Conservation (phyloP, 2,888 invertebrate species). For the Tinea semifulvella region DNA sequence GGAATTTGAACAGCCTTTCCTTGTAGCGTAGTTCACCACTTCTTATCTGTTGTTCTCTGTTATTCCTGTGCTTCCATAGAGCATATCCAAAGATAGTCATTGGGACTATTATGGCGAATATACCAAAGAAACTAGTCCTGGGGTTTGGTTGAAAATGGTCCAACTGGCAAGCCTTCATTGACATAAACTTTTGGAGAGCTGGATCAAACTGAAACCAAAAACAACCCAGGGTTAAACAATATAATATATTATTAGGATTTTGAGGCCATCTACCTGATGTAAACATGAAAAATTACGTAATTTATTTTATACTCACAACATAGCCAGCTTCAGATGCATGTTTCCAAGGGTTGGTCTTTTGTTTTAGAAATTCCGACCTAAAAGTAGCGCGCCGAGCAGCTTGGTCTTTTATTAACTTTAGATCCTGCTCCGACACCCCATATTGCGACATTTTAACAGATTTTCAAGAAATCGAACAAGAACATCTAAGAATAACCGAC, state of each 20-base stretch:
- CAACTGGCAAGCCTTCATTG: conserved; percentile 72
- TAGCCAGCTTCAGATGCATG: conserved; percentile 74
- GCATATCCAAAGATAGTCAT: conserved; percentile 61
- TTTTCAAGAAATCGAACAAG: not conserved
- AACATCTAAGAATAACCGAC: not conserved
- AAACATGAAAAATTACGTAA: conserved; percentile 44
- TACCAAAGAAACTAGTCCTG: conserved; percentile 59
- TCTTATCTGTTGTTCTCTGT: conserved; percentile 67
- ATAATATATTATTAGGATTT: too few species aligned
- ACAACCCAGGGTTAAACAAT: too few species aligned
- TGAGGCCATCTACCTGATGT: too few species aligned
- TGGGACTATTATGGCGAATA: conserved; percentile 63
- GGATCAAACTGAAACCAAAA: conserved; percentile 80
- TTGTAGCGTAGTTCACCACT: conserved; percentile 79
- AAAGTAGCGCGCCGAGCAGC: conserved; percentile 67
- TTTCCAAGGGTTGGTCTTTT: conserved; percentile 74
- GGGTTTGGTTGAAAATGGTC: conserved; percentile 75
- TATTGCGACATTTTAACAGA: conserved; percentile 46
- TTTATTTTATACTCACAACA: conserved; percentile 36
- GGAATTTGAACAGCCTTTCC: conserved; percentile 73
- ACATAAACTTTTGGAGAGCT: conserved; percentile 76
- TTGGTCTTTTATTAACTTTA: conserved; percentile 66
- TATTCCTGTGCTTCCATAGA: conserved; percentile 59
- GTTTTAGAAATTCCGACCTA: conserved; percentile 77
- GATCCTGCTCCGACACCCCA: conserved; percentile 61